phyloP scores from a whole-genome alignment of 2,888 invertebrate species.

The Bruchidius siliquastri region DNA sequence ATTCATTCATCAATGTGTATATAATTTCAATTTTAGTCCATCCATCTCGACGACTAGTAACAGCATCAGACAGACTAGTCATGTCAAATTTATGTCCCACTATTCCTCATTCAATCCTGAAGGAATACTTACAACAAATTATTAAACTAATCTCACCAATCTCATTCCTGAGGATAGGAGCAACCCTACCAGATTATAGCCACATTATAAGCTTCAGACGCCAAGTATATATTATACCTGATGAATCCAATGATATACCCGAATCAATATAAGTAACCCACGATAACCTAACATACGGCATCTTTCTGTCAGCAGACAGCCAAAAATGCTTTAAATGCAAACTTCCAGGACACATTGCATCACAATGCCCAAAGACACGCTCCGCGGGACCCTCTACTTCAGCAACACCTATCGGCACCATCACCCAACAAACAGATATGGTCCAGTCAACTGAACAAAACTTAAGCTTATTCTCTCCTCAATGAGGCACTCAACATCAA shows the following conservation, averaged over 20 bases:
- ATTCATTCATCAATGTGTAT: too few relatives aligned
- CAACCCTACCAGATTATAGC: too few relatives aligned
- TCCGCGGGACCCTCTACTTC: neutral
- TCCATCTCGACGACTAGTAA: neutral
- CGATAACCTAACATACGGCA: neutral
- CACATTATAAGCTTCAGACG: too few relatives aligned
- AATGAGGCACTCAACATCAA: too few relatives aligned
- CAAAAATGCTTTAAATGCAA: neutral
- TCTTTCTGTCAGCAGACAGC: neutral
- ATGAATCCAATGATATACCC: neutral
- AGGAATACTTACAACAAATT: neutral
- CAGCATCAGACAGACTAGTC: neutral
- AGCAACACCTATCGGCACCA: neutral
- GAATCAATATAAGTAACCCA: neutral
- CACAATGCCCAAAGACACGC: neutral
- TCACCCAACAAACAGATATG: neutral
- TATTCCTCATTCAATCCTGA: neutral
- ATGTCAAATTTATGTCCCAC: constrained; percentile 3
- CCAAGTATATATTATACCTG: neutral
- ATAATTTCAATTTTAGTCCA: too few relatives aligned
- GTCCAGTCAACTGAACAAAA: too few relatives aligned
- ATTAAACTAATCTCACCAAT: neutral
- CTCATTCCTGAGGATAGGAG: too few relatives aligned
- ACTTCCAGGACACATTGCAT: neutral
- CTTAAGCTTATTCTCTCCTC: too few relatives aligned